Evolutionary conservation across 2,797 vertebrate species (phyloP), one percentile per base, ranked within the genome.

Genomic region (Tauraco hartlaubi): DNA sequence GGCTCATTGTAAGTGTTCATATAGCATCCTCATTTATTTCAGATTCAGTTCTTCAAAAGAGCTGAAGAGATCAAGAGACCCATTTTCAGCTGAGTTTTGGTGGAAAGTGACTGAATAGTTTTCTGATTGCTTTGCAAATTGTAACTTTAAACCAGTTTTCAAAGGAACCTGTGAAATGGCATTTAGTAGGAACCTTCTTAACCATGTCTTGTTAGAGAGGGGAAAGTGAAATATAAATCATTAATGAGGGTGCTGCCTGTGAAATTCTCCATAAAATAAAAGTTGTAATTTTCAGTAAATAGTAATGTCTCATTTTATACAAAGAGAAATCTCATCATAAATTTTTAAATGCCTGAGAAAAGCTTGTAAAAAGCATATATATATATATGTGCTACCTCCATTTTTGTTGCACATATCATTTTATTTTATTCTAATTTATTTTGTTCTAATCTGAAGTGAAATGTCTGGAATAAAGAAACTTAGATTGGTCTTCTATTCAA

Each of bases 11-110:
- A 68, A 67, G 29, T 0, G 7, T 71, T 91, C 69, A 46, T 64
- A 64, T 17, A 74, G 16, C 41, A 67, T 76, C 14, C 15, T 54
- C 75, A 56, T 89, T 92, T 63, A 83, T 77, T 83, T 91, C 62
- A 72, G 33, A 79, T 46, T 83, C 54, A 64, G 18, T 19, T 83
- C 69, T 84, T 95, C 58, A 85, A 80, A 91, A 52, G 72, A 74
- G 13, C 29, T 49, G 44, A 81, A 75, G 35, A 51, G 58, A 94
- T 90, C 44, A 79, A 85, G 82, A 35, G 44, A 74, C 14, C 14
- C 0, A 74, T 80, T 85, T 91, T 77, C 44, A 59, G 9, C 26
- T 82, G 48, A 71, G 18, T 64, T 92, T 84, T 78, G n/a, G 35
- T 89, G 35, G 63, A 90, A 87, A 72, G 33, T 58, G 39, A 46